Percentiles rank a stretch among this genome's conserved stretches.
These are phyloP conservation scores for Thymelicus sylvestris DNA, from an alignment of 2,888 invertebrate genomes.

Conservation along the genomic window DNA sequence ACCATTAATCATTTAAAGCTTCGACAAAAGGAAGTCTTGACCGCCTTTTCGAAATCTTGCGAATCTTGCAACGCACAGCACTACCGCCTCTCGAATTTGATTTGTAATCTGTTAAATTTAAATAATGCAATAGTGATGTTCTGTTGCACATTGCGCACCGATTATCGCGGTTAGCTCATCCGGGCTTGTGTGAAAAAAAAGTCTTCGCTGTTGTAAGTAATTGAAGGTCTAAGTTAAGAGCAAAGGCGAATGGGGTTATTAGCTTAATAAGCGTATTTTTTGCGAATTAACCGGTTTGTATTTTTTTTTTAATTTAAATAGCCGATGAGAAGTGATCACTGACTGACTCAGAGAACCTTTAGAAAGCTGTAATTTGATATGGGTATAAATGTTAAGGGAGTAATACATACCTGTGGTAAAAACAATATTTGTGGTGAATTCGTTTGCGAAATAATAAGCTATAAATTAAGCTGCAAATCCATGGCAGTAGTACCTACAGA, in stretches of 20 bases:
- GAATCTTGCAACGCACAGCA: background rate
- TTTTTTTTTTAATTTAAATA: too few species aligned
- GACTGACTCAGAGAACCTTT: too few species aligned
- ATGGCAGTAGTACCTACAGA: too few species aligned
- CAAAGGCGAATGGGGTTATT: background rate
- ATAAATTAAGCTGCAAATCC: too few species aligned
- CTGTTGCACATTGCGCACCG: background rate
- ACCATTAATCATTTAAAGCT: background rate
- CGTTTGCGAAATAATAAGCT: too few species aligned
- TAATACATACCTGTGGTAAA: too few species aligned
- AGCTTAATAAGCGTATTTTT: too few species aligned
- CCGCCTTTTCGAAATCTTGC: conserved; percentile 6
- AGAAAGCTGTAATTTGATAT: too few species aligned
- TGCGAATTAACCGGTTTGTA: too few species aligned
- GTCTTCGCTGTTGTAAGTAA: background rate
- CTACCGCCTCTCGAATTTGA: conserved; percentile 17
- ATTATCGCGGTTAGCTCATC: conserved; percentile 12
- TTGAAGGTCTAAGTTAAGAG: conserved; percentile 5
- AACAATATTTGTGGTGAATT: too few species aligned
- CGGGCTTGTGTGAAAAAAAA: conserved; percentile 4
- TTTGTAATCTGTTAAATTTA: conserved; percentile 23
- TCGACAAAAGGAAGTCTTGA: conserved; percentile 12
- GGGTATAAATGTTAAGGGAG: too few species aligned
- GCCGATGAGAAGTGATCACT: too few species aligned
- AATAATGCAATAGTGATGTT: conserved; percentile 20